Evolutionary conservation across 1,140 invertebrate species (phyloP).

Genomic region (Papilio dardanus): DNA sequence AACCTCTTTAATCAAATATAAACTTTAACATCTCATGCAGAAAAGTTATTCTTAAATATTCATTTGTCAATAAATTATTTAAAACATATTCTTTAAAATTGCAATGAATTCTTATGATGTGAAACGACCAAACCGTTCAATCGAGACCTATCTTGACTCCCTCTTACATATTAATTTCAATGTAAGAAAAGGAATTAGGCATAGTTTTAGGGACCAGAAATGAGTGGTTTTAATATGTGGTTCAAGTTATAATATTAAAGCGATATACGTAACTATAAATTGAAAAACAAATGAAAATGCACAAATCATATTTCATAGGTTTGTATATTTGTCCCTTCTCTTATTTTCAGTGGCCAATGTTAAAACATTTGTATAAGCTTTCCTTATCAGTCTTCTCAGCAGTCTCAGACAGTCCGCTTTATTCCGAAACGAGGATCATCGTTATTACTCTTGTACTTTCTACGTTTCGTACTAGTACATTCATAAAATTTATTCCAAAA

Average conservation of each 20-base stretch:
- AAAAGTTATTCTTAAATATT: neutral
- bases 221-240: conserved; percentile 15
- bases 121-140: conserved; percentile 8
- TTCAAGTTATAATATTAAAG: neutral
- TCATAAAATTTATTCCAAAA: no score
- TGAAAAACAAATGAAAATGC: neutral
- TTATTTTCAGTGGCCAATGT: no score
- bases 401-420: no score
- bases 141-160: conserved; percentile 20
- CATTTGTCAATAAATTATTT: neutral
- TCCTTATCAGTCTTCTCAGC: no score
- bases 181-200: conserved; percentile 14
- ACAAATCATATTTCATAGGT: no score
- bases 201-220: conserved; percentile 29
- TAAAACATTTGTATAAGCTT: no score
- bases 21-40: neutral
- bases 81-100: conserved; percentile 29
- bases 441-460: no score
- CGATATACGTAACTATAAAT: neutral
- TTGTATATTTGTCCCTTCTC: no score
- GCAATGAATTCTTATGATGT: conserved; percentile 33
- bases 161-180: neutral
- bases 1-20: neutral
- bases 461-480: no score
- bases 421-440: no score